A percentile compares a stretch with the other conserved stretches of the same genome.
Conservation (phyloP, 2,797 vertebrate species). For the Hybognathus amarus region DNA sequence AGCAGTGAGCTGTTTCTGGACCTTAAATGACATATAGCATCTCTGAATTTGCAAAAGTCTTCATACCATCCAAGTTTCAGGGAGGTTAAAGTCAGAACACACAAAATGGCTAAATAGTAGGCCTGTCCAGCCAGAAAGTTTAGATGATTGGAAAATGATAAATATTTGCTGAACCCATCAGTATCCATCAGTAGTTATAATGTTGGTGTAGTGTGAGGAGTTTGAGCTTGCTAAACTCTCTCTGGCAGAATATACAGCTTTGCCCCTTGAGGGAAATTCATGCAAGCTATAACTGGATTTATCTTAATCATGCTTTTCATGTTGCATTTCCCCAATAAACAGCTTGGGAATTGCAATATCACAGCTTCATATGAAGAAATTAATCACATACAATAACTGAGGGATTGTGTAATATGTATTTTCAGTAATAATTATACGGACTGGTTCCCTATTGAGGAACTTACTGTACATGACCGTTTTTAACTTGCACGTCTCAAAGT, state of each 20-base stretch:
- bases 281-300: conserved; percentile 54
- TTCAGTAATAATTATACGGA: neutral
- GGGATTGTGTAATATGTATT: neutral
- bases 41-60: conserved; percentile 69
- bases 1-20: conserved; percentile 61
- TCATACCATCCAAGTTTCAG: conserved; percentile 8
- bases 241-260: conserved; percentile 8
- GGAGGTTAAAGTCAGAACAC: neutral
- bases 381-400: neutral
- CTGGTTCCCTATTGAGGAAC: neutral
- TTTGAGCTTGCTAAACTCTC: conserved; percentile 51
- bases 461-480: neutral
- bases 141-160: conserved; percentile 9
- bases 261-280: conserved; percentile 4
- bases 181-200: neutral
- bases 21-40: conserved; percentile 68
- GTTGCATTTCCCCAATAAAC: conserved; percentile 62
- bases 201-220: conserved; percentile 41
- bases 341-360: conserved; percentile 67
- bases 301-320: conserved; percentile 69
- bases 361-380: conserved; percentile 50
- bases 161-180: conserved; percentile 12
- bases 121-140: neutral
- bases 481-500: neutral
- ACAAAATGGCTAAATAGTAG: neutral